Evolutionary conservation across 2,797 vertebrate genomes (phyloP).

Genomic region (Argentina silus): DNA sequence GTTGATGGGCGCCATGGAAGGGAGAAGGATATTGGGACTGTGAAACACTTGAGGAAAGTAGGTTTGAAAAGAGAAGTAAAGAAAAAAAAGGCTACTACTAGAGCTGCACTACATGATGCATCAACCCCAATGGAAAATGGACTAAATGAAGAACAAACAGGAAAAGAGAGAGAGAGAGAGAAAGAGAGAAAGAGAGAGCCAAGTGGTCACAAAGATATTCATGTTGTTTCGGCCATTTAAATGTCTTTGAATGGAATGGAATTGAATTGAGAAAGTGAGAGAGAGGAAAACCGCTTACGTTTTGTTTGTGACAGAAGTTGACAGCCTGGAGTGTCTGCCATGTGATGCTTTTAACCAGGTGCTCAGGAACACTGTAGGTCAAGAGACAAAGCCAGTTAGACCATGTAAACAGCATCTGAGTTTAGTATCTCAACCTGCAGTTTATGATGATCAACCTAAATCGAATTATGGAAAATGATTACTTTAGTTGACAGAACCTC

Average conservation of each 20-base stretch:
- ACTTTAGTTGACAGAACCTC: no score
- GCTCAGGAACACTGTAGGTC: conserved; percentile 83
- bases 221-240: not conserved
- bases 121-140: not conserved
- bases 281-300: conserved; percentile 57
- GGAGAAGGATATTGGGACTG: conserved; percentile 34
- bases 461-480: no score
- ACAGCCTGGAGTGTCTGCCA: conserved; percentile 95
- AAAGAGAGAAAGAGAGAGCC: not conserved
- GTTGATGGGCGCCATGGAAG: conserved; percentile 33
- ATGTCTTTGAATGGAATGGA: not conserved
- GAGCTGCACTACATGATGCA: not conserved
- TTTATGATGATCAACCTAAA: no score
- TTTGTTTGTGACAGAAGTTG: conserved; percentile 95
- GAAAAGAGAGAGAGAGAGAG: conserved; percentile 1
- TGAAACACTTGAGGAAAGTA: conserved; percentile 38
- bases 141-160: not conserved
- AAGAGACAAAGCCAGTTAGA: conserved; percentile 9
- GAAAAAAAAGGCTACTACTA: not conserved
- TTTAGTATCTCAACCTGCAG: no score
- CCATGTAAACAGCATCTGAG: not conserved
- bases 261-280: not conserved
- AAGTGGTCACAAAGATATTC: not conserved
- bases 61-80: not conserved
- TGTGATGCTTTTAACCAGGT: conserved; percentile 87